Evolutionary conservation across 2,888 invertebrate species (phyloP).

Genomic region (Capitulum mitella): DNA sequence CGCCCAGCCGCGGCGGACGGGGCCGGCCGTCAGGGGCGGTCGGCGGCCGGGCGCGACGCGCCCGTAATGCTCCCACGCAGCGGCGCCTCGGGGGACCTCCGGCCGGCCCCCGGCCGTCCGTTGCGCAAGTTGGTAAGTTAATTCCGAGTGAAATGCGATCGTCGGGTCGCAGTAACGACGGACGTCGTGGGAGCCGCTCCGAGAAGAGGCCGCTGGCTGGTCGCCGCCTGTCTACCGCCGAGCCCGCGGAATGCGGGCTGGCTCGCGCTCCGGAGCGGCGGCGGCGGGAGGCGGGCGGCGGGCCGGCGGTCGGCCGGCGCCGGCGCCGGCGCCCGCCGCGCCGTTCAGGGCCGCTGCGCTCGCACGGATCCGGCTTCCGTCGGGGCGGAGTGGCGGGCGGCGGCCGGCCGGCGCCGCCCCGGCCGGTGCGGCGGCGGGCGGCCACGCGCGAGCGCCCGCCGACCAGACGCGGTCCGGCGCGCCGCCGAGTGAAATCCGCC

Average conservation of each 20-base stretch:
- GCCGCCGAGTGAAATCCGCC: neutral
- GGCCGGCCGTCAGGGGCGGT: neutral
- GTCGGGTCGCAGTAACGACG: too few species aligned
- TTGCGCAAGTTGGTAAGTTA: slow-evolving; percentile 10
- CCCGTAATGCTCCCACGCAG: too few species aligned
- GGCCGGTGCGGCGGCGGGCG: neutral
- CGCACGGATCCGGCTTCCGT: neutral
- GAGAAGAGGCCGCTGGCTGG: too few species aligned
- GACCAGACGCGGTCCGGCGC: neutral
- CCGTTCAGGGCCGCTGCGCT: neutral
- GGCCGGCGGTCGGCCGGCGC: neutral
- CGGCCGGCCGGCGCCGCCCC: neutral
- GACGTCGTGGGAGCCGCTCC: too few species aligned
- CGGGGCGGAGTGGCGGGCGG: neutral
- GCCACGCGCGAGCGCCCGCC: neutral
- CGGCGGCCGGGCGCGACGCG: neutral
- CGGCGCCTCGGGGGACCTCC: neutral
- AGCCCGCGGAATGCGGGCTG: too few species aligned
- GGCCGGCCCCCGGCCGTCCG: neutral
- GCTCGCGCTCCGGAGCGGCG: too few species aligned
- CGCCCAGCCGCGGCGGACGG: neutral
- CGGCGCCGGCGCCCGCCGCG: neutral
- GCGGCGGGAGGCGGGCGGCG: too few species aligned
- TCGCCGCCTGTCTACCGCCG: too few species aligned
- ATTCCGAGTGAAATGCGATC: too few species aligned